These are phyloP conservation scores for Machaerirhynchus nigripectus DNA, from an alignment of 2,113 vertebrate genomes.

Conservation along the genomic window DNA sequence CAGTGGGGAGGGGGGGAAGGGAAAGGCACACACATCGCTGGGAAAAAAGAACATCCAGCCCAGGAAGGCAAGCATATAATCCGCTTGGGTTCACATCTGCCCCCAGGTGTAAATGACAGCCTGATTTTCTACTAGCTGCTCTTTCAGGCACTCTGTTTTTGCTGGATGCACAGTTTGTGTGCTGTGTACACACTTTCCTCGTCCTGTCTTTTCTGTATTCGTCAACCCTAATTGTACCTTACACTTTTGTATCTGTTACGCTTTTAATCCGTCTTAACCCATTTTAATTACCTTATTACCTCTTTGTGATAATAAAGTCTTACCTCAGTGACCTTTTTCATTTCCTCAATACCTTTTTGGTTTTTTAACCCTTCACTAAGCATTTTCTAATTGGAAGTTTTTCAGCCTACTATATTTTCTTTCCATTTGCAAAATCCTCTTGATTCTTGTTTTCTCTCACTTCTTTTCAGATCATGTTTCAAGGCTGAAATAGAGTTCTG, in stretches of 20 bases:
- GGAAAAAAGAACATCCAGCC: background rate
- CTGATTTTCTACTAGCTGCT: slow-evolving; percentile 61
- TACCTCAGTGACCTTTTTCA: background rate
- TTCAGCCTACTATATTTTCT: background rate
- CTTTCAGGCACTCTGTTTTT: slow-evolving; percentile 25
- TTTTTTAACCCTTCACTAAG: background rate
- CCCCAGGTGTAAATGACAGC: slow-evolving; percentile 55
- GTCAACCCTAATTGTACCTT: background rate
- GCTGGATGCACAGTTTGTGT: slow-evolving; percentile 35
- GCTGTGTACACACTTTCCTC: slow-evolving; percentile 5
- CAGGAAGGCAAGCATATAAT: slow-evolving; percentile 35
- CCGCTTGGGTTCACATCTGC: slow-evolving; percentile 52
- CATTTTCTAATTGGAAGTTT: background rate
- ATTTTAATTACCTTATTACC: slow-evolving; percentile 34
- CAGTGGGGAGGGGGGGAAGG: background rate
- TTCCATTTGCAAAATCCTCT: slow-evolving; percentile 3
- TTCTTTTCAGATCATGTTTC: background rate
- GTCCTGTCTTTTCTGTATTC: background rate
- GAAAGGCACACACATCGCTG: background rate
- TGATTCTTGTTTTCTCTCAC: background rate
- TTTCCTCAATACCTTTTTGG: background rate
- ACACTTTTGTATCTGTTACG: background rate
- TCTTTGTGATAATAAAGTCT: background rate
- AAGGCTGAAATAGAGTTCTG: background rate
- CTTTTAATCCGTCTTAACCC: background rate